These are phyloP conservation scores for Cephalopterus ornatus DNA, from an alignment of 2,113 vertebrate genomes.

Conservation along the genomic window DNA sequence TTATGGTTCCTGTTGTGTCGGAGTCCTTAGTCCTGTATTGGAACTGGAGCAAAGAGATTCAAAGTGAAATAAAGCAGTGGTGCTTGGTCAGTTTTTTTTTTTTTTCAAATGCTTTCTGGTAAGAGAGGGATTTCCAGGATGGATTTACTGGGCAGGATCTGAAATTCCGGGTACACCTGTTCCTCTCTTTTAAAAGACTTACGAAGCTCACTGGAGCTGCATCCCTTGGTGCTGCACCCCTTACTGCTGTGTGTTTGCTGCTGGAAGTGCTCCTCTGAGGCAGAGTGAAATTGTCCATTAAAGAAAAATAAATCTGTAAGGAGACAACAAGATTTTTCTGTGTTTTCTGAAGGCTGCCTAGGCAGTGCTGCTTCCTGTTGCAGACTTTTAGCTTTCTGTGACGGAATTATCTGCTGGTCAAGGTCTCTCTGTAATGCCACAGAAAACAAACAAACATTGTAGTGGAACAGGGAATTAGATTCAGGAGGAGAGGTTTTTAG, in stretches of 20 bases:
- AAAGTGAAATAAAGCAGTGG: neutral
- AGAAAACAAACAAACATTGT: conserved; percentile 9
- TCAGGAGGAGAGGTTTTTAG: neutral
- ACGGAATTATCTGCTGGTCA: conserved; percentile 28
- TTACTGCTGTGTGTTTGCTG: fast-evolving
- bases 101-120: neutral
- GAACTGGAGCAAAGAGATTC: neutral
- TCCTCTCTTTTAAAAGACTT: neutral
- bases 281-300: neutral
- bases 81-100: neutral
- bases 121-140: neutral
- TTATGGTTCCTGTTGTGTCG: neutral
- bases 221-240: neutral
- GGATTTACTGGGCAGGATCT: neutral
- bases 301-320: neutral
- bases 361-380: neutral
- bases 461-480: neutral
- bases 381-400: neutral
- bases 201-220: neutral
- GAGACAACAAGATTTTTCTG: neutral
- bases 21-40: neutral
- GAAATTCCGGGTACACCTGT: neutral
- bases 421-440: neutral
- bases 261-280: neutral
- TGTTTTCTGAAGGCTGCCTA: conserved; percentile 6